A percentile compares a stretch with the other conserved stretches of the same genome.
Conservation (phyloP, 2,888 invertebrate species). For the Scaptomyza parva region DNA sequence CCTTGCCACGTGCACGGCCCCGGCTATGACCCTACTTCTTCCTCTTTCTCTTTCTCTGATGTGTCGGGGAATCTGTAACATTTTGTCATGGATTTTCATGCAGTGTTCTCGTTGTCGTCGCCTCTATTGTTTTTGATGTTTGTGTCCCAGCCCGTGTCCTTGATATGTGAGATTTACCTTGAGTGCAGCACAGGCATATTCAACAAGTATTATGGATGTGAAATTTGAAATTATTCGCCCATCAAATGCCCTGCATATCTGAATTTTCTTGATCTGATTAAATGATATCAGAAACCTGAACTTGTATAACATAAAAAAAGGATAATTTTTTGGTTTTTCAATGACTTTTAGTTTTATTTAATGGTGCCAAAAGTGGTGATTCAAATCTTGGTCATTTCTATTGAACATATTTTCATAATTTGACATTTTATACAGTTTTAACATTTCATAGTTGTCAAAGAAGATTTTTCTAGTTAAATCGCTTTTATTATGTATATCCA, state of each 20-base stretch:
- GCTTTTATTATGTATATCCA: neutral
- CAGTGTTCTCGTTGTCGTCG: conserved; percentile 21
- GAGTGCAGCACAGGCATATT: conserved; percentile 44
- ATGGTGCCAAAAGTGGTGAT: too few species aligned
- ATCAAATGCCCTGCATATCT: conserved; percentile 10
- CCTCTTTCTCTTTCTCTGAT: conserved; percentile 11
- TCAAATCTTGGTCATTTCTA: too few species aligned
- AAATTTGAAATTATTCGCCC: neutral
- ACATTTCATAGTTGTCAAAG: too few species aligned
- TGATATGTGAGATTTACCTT: conserved; percentile 61
- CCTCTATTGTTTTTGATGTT: conserved; percentile 8
- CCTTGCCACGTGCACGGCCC: too few species aligned
- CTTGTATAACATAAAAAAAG: too few species aligned
- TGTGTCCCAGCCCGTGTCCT: conserved; percentile 43
- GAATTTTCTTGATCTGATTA: too few species aligned
- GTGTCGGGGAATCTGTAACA: conserved; percentile 69
- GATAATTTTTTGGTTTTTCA: too few species aligned
- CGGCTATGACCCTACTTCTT: too few species aligned
- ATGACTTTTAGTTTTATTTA: too few species aligned
- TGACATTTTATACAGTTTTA: too few species aligned
- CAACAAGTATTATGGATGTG: conserved; percentile 56
- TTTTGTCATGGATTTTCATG: conserved; percentile 69
- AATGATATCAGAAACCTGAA: too few species aligned
- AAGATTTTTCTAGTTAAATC: neutral
- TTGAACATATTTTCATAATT: too few species aligned